Evolutionary conservation across 2,113 vertebrate genomes (phyloP).

Genomic region (Percopsis transmontana): DNA sequence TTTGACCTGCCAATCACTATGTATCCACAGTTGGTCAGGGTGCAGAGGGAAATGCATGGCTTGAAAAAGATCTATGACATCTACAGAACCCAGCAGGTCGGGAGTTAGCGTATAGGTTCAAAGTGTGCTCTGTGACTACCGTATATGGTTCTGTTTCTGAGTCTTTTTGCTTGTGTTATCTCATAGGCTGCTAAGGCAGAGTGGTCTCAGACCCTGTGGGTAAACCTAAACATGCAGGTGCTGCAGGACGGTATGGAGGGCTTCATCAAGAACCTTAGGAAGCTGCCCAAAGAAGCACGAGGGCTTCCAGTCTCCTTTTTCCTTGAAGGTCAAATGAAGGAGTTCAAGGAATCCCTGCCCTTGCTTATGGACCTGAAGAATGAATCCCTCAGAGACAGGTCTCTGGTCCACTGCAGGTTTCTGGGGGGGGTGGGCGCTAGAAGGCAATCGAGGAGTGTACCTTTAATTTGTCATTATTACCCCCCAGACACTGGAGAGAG

Average conservation of each 20-base stretch:
- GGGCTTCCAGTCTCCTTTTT: slow-evolving; percentile 78
- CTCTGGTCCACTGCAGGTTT: neutral
- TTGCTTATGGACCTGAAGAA: slow-evolving; percentile 93
- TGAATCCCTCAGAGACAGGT: slow-evolving; percentile 94
- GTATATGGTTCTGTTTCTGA: slow-evolving; percentile 2
- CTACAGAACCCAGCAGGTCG: slow-evolving; percentile 83
- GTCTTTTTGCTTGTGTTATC: slow-evolving; percentile 8
- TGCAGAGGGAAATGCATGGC: slow-evolving; percentile 85
- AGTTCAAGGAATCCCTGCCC: slow-evolving; percentile 91
- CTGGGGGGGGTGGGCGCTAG: neutral
- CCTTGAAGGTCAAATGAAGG: slow-evolving; percentile 87
- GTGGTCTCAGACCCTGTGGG: slow-evolving; percentile 94
- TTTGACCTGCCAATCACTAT: slow-evolving; percentile 83
- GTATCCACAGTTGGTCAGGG: slow-evolving; percentile 81
- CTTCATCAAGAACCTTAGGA: slow-evolving; percentile 82
- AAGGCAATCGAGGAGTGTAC: neutral
- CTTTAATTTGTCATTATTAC: slow-evolving; percentile 9
- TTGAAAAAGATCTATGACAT: slow-evolving; percentile 85
- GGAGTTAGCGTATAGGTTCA: slow-evolving; percentile 3
- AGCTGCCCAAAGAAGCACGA: slow-evolving; percentile 83
- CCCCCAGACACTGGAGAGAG: slow-evolving; percentile 89
- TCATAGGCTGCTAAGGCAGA: slow-evolving; percentile 85
- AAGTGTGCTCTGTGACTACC: neutral
- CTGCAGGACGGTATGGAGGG: slow-evolving; percentile 88
- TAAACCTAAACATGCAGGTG: slow-evolving; percentile 85